These are phyloP conservation scores for Helicoverpa zea DNA, from an alignment of 1,140 invertebrate species.

Conservation along the genomic window DNA sequence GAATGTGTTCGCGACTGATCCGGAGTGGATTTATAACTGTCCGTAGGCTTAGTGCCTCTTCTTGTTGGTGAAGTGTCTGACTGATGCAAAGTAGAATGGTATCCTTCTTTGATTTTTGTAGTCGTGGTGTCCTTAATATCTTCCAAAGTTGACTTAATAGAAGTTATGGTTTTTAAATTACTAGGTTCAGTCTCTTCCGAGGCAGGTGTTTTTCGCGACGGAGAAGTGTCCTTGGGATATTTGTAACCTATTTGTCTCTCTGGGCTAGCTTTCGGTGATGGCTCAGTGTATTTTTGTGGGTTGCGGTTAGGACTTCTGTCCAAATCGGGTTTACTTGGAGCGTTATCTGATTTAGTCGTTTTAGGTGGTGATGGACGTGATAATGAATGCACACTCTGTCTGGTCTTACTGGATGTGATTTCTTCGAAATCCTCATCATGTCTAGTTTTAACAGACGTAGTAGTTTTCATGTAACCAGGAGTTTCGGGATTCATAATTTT, in stretches of 20 bases:
- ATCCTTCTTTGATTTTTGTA: background rate
- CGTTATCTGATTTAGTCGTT: background rate
- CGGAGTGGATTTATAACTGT: constrained; percentile 6
- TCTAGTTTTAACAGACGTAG: constrained; percentile 28
- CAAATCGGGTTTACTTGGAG: constrained; percentile 5
- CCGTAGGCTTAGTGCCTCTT: background rate
- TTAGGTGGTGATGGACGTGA: background rate
- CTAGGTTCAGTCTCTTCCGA: background rate
- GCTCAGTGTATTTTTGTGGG: background rate
- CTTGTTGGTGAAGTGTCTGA: constrained; percentile 31
- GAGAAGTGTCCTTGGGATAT: constrained; percentile 38
- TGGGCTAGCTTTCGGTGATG: constrained; percentile 33
- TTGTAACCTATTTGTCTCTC: constrained; percentile 18
- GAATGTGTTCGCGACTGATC: constrained; percentile 5
- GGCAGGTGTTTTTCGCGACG: constrained; percentile 21
- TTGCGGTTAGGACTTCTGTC: constrained; percentile 3
- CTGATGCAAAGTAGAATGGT: background rate
- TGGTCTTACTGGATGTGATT: background rate
- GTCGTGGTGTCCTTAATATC: constrained; percentile 3
- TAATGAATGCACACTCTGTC: constrained; percentile 1
- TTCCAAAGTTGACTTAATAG: constrained; percentile 20
- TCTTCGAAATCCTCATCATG: constrained; percentile 9
- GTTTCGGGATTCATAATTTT: background rate
- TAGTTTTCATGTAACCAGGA: constrained; percentile 36
- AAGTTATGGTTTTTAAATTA: background rate